These are phyloP conservation scores for Neosilurus hyrtlii DNA, from an alignment of 2,797 vertebrate genomes.

Conservation along the genomic window DNA sequence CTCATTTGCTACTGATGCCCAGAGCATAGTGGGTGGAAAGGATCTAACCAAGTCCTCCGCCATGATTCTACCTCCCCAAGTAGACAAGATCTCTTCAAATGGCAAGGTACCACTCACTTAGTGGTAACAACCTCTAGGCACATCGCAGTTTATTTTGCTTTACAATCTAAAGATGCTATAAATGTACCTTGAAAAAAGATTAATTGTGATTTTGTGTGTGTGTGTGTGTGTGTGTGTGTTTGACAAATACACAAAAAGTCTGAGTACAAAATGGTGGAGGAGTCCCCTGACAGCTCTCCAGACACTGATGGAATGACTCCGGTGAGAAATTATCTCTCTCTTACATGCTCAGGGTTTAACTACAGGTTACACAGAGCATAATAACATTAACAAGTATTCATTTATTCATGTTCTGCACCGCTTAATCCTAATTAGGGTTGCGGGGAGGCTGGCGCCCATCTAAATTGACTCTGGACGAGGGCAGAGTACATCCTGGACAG, in stretches of 20 bases:
- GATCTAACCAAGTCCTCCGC: conserved; percentile 71
- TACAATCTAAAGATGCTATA: background rate
- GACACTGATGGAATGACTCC: conserved; percentile 72
- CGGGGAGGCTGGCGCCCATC: no score
- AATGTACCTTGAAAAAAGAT: background rate
- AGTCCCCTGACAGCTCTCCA: conserved; percentile 68
- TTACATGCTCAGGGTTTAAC: background rate
- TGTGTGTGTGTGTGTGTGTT: background rate
- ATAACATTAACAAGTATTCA: background rate
- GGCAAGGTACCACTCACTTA: conserved; percentile 66
- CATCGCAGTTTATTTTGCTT: background rate
- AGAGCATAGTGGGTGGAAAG: conserved; percentile 48
- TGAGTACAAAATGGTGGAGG: conserved; percentile 62
- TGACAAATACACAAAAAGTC: conserved; percentile 39
- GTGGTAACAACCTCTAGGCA: background rate
- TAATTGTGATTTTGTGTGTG: background rate
- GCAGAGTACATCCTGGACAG: no score
- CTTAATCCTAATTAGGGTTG: no score
- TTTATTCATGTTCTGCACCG: no score
- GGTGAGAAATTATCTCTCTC: conserved; percentile 60
- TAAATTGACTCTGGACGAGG: no score
- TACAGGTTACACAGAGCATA: background rate
- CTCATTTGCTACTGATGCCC: conserved; percentile 48
- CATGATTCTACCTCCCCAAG: conserved; percentile 68
- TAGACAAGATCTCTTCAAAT: conserved; percentile 65